phyloP scores from a whole-genome alignment of 2,888 invertebrate genomes.

The Synergus japonicus region DNA sequence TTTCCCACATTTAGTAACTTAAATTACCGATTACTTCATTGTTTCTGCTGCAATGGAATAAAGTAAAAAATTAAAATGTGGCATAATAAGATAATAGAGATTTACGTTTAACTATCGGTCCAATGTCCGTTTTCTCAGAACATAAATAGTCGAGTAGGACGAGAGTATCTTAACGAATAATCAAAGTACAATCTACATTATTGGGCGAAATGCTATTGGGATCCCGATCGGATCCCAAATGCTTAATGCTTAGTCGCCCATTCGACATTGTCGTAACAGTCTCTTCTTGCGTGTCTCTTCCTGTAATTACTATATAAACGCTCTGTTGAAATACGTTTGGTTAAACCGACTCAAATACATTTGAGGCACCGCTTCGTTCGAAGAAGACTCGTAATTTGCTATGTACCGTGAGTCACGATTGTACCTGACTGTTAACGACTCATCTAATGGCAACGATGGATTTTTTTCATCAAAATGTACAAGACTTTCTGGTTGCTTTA shows the following conservation, averaged over 20 bases:
- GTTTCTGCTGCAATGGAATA: background rate
- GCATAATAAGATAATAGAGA: constrained; percentile 24
- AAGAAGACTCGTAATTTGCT: constrained; percentile 52
- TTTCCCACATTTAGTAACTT: constrained; percentile 21
- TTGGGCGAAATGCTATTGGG: constrained; percentile 37
- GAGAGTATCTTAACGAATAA: constrained; percentile 41
- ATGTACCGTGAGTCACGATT: constrained; percentile 52
- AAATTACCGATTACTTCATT: constrained; percentile 22
- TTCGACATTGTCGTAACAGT: constrained; percentile 48
- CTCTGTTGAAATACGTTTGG: constrained; percentile 58
- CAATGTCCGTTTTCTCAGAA: constrained; percentile 14
- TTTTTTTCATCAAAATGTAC: constrained; percentile 36
- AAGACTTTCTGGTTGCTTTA: constrained; percentile 44
- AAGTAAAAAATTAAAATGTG: constrained; percentile 10
- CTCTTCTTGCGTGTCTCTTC: constrained; percentile 63
- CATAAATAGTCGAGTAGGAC: constrained; percentile 44
- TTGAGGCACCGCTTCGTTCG: constrained; percentile 48
- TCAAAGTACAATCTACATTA: background rate
- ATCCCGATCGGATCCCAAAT: constrained; percentile 20
- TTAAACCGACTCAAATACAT: constrained; percentile 55
- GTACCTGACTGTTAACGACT: constrained; percentile 51
- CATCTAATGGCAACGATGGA: constrained; percentile 45
- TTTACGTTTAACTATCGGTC: background rate
- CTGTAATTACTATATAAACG: constrained; percentile 57
- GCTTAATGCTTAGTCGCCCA: constrained; percentile 42